Evolutionary conservation across 2,888 invertebrate genomes (phyloP).

Genomic region (Oconnorella tubifera): DNA sequence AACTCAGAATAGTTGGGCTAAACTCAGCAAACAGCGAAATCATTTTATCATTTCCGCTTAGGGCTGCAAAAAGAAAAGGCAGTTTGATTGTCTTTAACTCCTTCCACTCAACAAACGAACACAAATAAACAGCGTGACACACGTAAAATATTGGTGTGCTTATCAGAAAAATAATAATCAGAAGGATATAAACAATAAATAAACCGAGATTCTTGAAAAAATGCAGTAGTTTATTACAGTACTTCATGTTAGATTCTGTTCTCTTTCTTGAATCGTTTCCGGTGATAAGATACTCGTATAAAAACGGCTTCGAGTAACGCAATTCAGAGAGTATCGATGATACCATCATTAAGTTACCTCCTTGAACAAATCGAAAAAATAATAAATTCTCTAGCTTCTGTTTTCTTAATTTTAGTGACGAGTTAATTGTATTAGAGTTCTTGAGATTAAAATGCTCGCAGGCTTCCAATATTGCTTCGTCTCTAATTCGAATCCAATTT

Average conservation of each 20-base stretch:
- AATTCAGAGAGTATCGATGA: neutral
- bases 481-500: too few species aligned
- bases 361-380: slow-evolving; percentile 2
- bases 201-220: too few species aligned
- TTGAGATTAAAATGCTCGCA: too few species aligned
- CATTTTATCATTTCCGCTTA: neutral
- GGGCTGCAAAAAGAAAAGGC: slow-evolving; percentile 1
- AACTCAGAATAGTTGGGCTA: neutral
- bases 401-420: neutral
- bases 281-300: neutral
- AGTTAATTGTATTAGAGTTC: too few species aligned
- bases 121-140: neutral
- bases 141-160: neutral
- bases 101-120: neutral
- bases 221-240: too few species aligned
- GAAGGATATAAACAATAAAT: too few species aligned
- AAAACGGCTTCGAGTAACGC: neutral
- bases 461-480: too few species aligned
- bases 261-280: too few species aligned
- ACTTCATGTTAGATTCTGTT: too few species aligned
- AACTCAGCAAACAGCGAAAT: neutral
- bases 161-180: neutral
- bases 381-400: neutral
- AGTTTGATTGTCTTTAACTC: neutral
- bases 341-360: neutral